Percentiles rank a stretch among this genome's conserved stretches.
phyloP scores from a whole-genome alignment of 2,797 vertebrate genomes.

The Mormyrops boulengeri region DNA sequence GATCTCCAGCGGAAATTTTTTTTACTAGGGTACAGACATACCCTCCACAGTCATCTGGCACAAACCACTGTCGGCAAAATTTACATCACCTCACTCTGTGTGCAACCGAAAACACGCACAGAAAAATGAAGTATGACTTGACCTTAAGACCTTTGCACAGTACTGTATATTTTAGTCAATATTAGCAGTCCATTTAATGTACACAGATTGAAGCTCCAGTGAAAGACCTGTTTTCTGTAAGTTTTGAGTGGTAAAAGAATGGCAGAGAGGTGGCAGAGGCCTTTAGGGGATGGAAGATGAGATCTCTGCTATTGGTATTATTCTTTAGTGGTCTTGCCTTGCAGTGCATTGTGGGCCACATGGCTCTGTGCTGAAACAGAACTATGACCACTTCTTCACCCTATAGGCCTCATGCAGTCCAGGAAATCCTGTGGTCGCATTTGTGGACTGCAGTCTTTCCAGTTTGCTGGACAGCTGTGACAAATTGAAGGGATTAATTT shows the following conservation, averaged over 20 bases:
- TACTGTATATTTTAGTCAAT: background rate
- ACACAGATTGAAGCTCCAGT: background rate
- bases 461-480: slow-evolving; percentile 45
- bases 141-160: background rate
- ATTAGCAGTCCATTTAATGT: background rate
- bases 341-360: background rate
- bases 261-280: background rate
- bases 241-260: background rate
- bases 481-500: slow-evolving; percentile 49
- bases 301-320: background rate
- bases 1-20: background rate
- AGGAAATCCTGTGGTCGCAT: slow-evolving; percentile 36
- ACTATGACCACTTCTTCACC: slow-evolving; percentile 32
- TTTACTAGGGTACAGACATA: background rate
- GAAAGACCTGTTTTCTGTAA: background rate
- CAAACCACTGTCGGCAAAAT: background rate
- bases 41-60: background rate
- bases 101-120: no score
- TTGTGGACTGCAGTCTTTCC: slow-evolving; percentile 13
- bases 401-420: slow-evolving; percentile 50
- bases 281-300: background rate
- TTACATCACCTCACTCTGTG: no score
- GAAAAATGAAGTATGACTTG: background rate
- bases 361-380: background rate
- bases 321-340: background rate